Conservation (phyloP, 2,113 vertebrate species). For the Collichthys lucidus region DNA sequence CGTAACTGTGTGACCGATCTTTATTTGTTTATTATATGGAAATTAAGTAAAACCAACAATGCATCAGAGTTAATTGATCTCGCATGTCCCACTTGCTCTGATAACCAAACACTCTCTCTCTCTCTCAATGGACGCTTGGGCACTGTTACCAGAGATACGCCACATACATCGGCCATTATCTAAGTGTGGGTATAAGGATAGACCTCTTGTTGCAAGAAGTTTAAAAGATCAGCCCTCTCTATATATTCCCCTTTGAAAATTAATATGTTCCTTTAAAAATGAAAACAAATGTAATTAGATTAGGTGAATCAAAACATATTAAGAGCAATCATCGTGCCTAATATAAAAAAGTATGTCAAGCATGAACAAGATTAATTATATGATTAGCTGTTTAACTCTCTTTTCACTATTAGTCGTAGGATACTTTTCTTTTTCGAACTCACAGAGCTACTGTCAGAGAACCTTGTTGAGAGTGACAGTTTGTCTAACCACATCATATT, state of each 20-base stretch:
- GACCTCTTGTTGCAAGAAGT: neutral
- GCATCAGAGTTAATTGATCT: neutral
- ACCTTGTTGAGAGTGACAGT: constrained; percentile 13
- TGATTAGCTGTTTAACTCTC: neutral
- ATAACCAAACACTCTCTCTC: neutral
- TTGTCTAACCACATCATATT: constrained; percentile 29
- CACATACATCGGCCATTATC: neutral
- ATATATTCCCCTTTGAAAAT: no score
- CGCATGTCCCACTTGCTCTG: neutral
- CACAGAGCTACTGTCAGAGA: constrained; percentile 5
- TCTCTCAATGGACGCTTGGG: neutral
- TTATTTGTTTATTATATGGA: constrained; percentile 2
- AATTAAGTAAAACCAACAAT: neutral
- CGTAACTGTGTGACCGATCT: neutral
- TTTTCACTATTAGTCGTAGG: neutral
- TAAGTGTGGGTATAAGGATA: neutral
- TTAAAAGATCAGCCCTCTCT: neutral
- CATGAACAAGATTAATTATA: neutral
- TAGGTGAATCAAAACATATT: neutral
- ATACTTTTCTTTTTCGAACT: neutral
- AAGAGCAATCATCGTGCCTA: neutral
- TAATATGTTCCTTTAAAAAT: neutral
- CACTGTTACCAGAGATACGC: neutral
- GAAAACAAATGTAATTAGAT: neutral
- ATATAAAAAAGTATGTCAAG: neutral